phyloP scores from a whole-genome alignment of 2,797 vertebrate species.

The Myotis findleyi region DNA sequence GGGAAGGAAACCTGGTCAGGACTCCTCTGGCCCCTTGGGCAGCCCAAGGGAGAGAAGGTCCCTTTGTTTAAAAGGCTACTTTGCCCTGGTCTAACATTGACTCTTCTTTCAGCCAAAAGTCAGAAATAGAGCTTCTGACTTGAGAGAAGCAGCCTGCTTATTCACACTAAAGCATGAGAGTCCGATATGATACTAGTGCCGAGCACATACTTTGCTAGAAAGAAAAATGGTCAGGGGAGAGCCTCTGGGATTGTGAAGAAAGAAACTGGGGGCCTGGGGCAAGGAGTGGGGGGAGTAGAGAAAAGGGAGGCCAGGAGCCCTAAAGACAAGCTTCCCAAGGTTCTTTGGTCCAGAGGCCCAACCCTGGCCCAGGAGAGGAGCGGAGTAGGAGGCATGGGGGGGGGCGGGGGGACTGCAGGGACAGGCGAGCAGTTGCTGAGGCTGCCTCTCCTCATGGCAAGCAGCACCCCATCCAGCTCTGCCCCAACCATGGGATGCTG shows the following conservation, averaged over 20 bases:
- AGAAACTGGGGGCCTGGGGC: no score
- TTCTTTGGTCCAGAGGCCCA: neutral
- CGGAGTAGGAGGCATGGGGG: neutral
- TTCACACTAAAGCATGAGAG: conserved; percentile 2
- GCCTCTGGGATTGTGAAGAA: neutral
- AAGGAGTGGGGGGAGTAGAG: neutral
- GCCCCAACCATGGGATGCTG: neutral
- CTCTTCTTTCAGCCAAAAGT: neutral
- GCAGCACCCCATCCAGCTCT: neutral
- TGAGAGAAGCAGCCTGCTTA: neutral
- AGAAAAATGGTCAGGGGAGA: neutral
- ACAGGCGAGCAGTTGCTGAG: neutral
- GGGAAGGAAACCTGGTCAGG: neutral
- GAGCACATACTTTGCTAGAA: neutral
- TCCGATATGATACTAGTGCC: neutral
- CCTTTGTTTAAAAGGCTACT: neutral
- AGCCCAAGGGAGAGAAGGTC: neutral
- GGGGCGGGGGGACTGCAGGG: no score
- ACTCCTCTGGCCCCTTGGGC: neutral
- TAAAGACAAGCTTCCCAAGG: neutral
- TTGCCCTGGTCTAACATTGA: neutral
- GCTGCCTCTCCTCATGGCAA: neutral
- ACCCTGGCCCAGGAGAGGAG: neutral
- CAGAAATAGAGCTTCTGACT: neutral
- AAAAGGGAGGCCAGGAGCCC: neutral